Conservation (phyloP, 1,140 invertebrate genomes). For the Papilio dardanus region DNA sequence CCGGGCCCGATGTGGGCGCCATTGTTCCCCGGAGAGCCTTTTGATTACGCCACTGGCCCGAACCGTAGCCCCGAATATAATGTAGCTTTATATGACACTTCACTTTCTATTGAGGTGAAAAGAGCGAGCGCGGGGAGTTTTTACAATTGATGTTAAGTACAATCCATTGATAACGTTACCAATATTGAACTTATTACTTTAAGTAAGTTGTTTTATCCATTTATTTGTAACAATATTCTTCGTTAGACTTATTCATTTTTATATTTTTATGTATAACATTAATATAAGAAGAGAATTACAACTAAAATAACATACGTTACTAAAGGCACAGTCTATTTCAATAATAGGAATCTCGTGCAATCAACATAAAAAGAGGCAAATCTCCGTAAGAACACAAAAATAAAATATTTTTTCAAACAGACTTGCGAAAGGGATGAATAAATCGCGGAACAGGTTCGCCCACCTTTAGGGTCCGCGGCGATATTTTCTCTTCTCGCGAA, state of each 20-base stretch:
- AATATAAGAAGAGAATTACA: conserved; percentile 45
- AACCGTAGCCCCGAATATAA: conserved; percentile 71
- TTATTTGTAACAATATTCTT: background rate
- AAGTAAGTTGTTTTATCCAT: background rate
- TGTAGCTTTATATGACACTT: conserved; percentile 78
- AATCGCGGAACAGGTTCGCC: conserved; percentile 68
- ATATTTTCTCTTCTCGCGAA: conserved; percentile 68
- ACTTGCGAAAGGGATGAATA: conserved; percentile 71
- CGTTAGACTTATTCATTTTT: too few relatives aligned
- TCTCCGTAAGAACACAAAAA: conserved; percentile 78
- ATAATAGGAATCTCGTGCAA: conserved; percentile 66
- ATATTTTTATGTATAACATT: background rate
- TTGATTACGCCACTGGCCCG: conserved; percentile 74
- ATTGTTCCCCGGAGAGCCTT: conserved; percentile 79
- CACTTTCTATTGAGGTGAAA: conserved; percentile 70
- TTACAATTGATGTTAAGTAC: conserved; percentile 43
- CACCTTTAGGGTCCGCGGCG: conserved; percentile 68
- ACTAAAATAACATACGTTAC: conserved; percentile 49
- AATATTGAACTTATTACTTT: conserved; percentile 8
- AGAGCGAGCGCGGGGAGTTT: conserved; percentile 54
- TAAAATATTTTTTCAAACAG: conserved; percentile 69
- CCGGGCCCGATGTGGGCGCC: conserved; percentile 76
- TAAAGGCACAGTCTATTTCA: conserved; percentile 59
- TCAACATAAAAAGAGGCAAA: conserved; percentile 76
- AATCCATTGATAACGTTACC: background rate